Percentiles rank a stretch among this genome's conserved stretches.
Conservation (phyloP, 2,797 vertebrate species). For the Botia kubotai region DNA sequence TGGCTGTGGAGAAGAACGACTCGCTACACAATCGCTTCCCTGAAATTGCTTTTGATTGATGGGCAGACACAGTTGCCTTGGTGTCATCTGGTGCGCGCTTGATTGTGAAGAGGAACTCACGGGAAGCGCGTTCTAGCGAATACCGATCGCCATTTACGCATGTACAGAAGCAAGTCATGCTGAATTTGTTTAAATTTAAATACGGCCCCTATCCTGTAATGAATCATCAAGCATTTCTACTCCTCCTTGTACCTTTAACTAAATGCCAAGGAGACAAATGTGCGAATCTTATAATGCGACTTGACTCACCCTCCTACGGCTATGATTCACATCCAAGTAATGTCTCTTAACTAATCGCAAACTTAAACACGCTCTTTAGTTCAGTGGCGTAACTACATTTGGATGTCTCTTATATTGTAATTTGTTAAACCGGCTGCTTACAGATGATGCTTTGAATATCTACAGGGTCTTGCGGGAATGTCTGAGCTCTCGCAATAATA, state of each 20-base stretch:
- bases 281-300: conserved; percentile 48
- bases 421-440: conserved; percentile 14
- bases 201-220: conserved; percentile 30
- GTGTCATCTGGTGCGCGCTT: background rate
- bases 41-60: conserved; percentile 10
- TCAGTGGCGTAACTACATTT: conserved; percentile 28
- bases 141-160: conserved; percentile 7
- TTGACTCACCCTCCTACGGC: conserved; percentile 54
- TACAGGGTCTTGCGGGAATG: conserved; percentile 15
- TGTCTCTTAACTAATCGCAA: conserved; percentile 33
- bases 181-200: conserved; percentile 45
- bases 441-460: conserved; percentile 2
- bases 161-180: conserved; percentile 19
- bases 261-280: conserved; percentile 42
- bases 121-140: background rate
- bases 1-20: conserved; percentile 18
- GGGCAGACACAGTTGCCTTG: background rate
- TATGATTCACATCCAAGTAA: conserved; percentile 52
- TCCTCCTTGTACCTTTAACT: conserved; percentile 45
- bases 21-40: background rate
- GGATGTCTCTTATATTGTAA: conserved; percentile 22
- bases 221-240: conserved; percentile 50
- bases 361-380: conserved; percentile 37
- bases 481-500: conserved; percentile 10
- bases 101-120: background rate